Percentiles rank a stretch among this genome's conserved stretches.
phyloP scores from a whole-genome alignment of 2,113 vertebrate genomes.

The Rutilus rutilus region DNA sequence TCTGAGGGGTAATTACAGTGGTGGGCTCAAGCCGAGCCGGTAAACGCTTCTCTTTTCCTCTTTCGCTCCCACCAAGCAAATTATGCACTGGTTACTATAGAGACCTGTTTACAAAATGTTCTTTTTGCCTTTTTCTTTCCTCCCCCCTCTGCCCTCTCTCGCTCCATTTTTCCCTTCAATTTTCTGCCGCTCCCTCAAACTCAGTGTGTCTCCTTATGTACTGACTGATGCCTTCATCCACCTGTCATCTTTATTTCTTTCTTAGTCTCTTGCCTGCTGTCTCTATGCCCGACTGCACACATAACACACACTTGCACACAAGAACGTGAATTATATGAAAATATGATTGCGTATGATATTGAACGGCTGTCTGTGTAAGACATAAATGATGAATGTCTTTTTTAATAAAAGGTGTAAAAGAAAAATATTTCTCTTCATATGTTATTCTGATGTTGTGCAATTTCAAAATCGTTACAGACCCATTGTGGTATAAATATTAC shows the following conservation, averaged over 20 bases:
- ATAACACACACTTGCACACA: slow-evolving; percentile 15
- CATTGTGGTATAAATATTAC: background rate
- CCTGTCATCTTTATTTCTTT: slow-evolving; percentile 22
- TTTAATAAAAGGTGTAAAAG: slow-evolving; percentile 19
- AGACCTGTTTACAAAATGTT: slow-evolving; percentile 78
- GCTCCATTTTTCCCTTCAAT: slow-evolving; percentile 46
- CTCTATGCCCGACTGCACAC: background rate
- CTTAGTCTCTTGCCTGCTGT: slow-evolving; percentile 2
- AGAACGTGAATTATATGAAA: slow-evolving; percentile 13
- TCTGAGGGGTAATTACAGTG: slow-evolving; percentile 78
- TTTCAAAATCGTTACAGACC: background rate
- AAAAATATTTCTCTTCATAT: background rate
- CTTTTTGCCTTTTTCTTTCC: slow-evolving; percentile 62
- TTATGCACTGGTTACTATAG: slow-evolving; percentile 79
- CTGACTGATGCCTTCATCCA: slow-evolving; percentile 24
- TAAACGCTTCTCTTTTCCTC: slow-evolving; percentile 75
- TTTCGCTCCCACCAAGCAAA: slow-evolving; percentile 74
- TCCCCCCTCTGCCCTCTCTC: slow-evolving; percentile 53
- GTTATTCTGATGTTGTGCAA: background rate
- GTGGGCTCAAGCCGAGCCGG: slow-evolving; percentile 80
- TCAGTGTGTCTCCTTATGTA: slow-evolving; percentile 48
- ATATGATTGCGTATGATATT: slow-evolving; percentile 4
- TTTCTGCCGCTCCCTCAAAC: slow-evolving; percentile 49
- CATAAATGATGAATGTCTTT: background rate
- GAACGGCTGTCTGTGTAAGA: slow-evolving; percentile 12